Evolutionary conservation across 2,113 vertebrate genomes (phyloP), one percentile per base, ranked within the genome.

Genomic region (Chionis minor): DNA sequence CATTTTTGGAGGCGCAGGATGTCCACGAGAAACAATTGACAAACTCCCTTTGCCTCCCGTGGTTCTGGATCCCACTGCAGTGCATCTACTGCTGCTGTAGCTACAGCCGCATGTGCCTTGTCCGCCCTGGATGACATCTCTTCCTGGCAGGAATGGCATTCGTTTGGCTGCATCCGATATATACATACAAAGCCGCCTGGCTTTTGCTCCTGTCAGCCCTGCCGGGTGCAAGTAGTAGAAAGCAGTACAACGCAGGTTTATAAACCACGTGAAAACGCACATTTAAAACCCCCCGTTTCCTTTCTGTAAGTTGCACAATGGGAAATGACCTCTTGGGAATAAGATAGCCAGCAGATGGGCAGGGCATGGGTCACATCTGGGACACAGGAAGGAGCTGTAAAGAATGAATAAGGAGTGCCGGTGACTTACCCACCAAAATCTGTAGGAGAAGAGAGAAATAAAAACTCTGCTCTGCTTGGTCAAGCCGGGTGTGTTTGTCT

Each of bases 171-270:
- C 54, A 69, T 58, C 35, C 61, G 44, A 44, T 42, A 62, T 6
- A 26, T 28, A 75, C 0, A 0, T 56, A 28, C 23, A 42, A 82
- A 83, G 17, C 5, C 69, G 35, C 8, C 62, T 78, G 63, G 40
- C 19, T 93, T 90, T 86, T 70, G 38, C 38, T 90, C 67, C 35
- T 56, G 33, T 70, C n/a, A 81, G n/a, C 24, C 55, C 63, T 58
- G 54, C n/a, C 0, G 21, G 51, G 62, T 21, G 81, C 58, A 56
- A 52, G 4, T 6, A 27, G 55, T 51, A 45, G 27, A 92, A 92
- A 54, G 38, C 40, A 80, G 14, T n/a, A 26, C 10, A 61, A 5
- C 1, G 4, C 45, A 66, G 54, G 16, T 58, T 94, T 51, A 65
- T 65, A 77, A 94, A 86, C 32, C 19, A 55, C 30, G 47, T 2